Conservation (phyloP, 2,797 vertebrate species). For the Taenioides sp. region DNA sequence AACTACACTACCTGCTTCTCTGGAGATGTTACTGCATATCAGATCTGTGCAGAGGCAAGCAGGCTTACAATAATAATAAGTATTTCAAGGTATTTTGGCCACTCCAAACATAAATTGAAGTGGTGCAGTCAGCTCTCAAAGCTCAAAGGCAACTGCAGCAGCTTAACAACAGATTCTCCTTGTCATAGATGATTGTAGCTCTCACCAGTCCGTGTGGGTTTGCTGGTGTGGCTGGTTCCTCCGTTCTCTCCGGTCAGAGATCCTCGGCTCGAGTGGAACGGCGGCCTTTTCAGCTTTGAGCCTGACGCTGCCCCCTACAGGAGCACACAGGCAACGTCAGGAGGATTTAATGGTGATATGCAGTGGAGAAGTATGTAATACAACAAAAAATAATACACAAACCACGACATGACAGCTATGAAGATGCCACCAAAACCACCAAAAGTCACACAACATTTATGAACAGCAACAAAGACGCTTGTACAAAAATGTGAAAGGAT, state of each 20-base stretch:
- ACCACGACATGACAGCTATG: background rate
- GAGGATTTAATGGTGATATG: background rate
- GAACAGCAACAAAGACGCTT: background rate
- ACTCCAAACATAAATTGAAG: too few relatives aligned
- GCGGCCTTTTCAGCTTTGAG: conserved; percentile 92
- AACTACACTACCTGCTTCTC: too few relatives aligned
- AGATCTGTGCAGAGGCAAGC: too few relatives aligned
- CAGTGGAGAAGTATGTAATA: background rate
- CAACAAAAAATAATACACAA: background rate
- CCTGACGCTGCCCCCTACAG: conserved; percentile 85
- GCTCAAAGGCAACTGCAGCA: too few relatives aligned
- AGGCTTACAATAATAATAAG: too few relatives aligned
- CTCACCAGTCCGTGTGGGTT: conserved; percentile 86
- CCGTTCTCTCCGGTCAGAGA: conserved; percentile 93
- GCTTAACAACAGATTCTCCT: too few relatives aligned
- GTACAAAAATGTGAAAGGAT: background rate
- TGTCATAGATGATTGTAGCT: background rate
- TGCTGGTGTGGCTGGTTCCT: conserved; percentile 84
- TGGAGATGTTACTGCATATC: too few relatives aligned
- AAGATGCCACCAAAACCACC: too few relatives aligned
- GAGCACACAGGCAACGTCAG: conserved; percentile 29
- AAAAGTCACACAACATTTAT: background rate
- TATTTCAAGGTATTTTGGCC: too few relatives aligned
- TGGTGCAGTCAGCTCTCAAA: too few relatives aligned
- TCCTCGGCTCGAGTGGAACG: conserved; percentile 94